A percentile compares a stretch with the other conserved stretches of the same genome.
Conservation (phyloP, 2,113 vertebrate genomes). For the Poecile atricapillus region DNA sequence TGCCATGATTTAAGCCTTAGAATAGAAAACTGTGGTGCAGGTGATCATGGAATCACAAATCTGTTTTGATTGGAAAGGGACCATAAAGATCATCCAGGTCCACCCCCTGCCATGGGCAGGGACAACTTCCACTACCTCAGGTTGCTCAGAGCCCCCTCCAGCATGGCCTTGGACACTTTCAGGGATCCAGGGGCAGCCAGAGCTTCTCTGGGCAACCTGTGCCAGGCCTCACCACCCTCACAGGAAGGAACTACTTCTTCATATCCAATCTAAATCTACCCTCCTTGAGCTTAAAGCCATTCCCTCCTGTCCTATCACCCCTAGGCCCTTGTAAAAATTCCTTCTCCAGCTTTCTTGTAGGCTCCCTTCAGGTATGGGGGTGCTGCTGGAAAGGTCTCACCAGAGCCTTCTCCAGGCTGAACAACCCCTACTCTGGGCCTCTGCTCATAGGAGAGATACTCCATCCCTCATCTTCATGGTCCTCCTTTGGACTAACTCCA, state of each 20-base stretch:
- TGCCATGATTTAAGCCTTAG: background rate
- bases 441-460: background rate
- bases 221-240: background rate
- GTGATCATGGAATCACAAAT: background rate
- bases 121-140: background rate
- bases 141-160: background rate
- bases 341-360: background rate
- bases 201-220: background rate
- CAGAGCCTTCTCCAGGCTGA: background rate
- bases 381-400: background rate
- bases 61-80: background rate
- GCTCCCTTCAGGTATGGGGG: background rate
- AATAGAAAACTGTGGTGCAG: background rate
- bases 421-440: background rate
- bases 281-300: background rate
- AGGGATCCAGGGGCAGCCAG: background rate
- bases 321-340: background rate
- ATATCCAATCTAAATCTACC: background rate
- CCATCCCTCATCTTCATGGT: background rate
- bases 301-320: background rate
- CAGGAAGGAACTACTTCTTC: background rate
- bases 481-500: background rate
- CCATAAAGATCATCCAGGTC: background rate
- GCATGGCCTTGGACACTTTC: background rate
- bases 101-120: background rate